Conservation (phyloP, 1,140 invertebrate species). For the Zaprionus davidi region DNA sequence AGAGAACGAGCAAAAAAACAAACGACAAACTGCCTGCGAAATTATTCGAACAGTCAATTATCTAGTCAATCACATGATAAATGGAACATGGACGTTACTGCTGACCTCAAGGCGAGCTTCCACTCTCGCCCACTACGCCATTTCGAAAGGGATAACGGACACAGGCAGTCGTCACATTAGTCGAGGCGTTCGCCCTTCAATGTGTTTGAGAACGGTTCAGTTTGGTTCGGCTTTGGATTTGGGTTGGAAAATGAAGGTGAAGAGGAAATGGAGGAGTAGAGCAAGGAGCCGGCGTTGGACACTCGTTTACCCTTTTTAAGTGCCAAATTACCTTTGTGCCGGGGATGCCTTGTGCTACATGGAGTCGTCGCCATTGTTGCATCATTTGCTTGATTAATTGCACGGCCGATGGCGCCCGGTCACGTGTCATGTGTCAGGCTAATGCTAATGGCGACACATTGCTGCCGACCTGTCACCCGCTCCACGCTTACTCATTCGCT, state of each 20-base stretch:
- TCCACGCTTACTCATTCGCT: too few species aligned
- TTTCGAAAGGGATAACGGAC: background rate
- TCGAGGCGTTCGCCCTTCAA: slow-evolving; percentile 29
- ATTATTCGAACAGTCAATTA: slow-evolving; percentile 62
- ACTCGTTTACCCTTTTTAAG: slow-evolving; percentile 72
- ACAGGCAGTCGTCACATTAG: slow-evolving; percentile 52
- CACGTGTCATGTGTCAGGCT: slow-evolving; percentile 47
- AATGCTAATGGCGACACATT: slow-evolving; percentile 33
- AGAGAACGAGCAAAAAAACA: background rate
- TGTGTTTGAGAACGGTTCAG: slow-evolving; percentile 41
- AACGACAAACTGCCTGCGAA: slow-evolving; percentile 28
- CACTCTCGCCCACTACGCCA: background rate
- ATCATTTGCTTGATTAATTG: slow-evolving; percentile 77
- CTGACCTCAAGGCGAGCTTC: slow-evolving; percentile 10
- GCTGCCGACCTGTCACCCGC: background rate
- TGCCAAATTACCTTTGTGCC: slow-evolving; percentile 73
- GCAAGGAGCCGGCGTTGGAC: background rate
- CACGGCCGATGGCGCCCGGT: slow-evolving; percentile 25
- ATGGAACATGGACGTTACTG: slow-evolving; percentile 60
- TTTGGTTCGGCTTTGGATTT: slow-evolving; percentile 2
- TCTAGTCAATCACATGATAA: slow-evolving; percentile 82
- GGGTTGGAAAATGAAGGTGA: background rate
- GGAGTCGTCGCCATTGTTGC: slow-evolving; percentile 38
- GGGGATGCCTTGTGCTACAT: background rate
- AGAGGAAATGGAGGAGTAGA: too few species aligned